Conservation (phyloP, 2,113 vertebrate genomes). For the Neodontobutis hainanensis region DNA sequence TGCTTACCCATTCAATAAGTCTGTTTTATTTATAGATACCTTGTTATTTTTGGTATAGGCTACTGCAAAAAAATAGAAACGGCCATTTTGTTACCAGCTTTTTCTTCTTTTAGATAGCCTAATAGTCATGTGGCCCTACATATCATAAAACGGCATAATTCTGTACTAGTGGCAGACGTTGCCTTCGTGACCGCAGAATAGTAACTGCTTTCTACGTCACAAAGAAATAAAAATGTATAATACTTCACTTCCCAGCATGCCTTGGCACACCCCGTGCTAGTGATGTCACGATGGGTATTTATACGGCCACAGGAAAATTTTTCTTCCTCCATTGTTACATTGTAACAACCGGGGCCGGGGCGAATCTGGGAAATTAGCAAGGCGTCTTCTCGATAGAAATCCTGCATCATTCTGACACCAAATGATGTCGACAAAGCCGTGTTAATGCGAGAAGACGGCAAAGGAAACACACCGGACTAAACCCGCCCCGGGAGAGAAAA, state of each 20-base stretch:
- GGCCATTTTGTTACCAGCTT: no score
- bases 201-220: no score
- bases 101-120: no score
- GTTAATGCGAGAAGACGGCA: constrained; percentile 37
- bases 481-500: constrained; percentile 61
- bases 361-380: constrained; percentile 43
- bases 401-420: constrained; percentile 33
- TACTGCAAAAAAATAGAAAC: no score
- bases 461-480: constrained; percentile 42
- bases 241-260: constrained; percentile 76
- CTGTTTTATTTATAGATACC: background rate
- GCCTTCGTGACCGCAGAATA: no score
- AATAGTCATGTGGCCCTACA: no score
- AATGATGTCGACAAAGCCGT: constrained; percentile 5
- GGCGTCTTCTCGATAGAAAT: constrained; percentile 55
- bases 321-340: constrained; percentile 80
- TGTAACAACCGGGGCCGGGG: constrained; percentile 76
- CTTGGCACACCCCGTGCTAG: constrained; percentile 18
- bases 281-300: constrained; percentile 80
- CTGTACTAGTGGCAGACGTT: no score
- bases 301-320: constrained; percentile 65
- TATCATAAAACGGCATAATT: no score
- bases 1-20: constrained; percentile 38
- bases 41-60: constrained; percentile 5
- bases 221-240: no score